phyloP scores from a whole-genome alignment of 1,140 invertebrate genomes.

The Araneus ventricosus region DNA sequence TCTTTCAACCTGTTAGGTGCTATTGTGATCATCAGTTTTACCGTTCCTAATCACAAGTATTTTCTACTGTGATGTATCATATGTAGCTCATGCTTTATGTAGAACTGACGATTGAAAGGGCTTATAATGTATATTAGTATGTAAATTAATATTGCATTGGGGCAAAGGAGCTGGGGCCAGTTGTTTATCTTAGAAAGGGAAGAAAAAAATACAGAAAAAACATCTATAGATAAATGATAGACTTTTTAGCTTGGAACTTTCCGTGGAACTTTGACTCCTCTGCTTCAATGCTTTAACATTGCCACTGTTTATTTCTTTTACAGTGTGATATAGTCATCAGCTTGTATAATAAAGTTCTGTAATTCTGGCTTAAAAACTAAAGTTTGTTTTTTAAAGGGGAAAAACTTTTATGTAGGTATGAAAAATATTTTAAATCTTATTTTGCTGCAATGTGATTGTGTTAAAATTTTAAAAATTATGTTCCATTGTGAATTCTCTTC shows the following conservation, averaged over 20 bases:
- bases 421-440: not conserved
- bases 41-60: conserved; percentile 76
- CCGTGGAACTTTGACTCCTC: conserved; percentile 62
- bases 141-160: conserved; percentile 73
- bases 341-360: conserved; percentile 73
- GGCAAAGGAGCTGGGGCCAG: conserved; percentile 71
- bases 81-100: conserved; percentile 71
- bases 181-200: not conserved
- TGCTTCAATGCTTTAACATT: conserved; percentile 71
- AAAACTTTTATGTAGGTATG: not conserved
- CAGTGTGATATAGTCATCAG: conserved; percentile 73
- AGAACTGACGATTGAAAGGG: conserved; percentile 70
- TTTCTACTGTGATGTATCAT: conserved; percentile 75
- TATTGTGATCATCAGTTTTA: conserved; percentile 76
- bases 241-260: conserved; percentile 43
- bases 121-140: conserved; percentile 73
- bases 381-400: not conserved
- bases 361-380: conserved; percentile 46
- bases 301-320: conserved; percentile 71
- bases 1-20: conserved; percentile 75
- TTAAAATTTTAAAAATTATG: not conserved
- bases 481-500: not conserved
- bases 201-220: not conserved
- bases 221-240: conserved; percentile 18
- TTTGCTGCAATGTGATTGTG: not conserved